Evolutionary conservation across 2,888 invertebrate species (phyloP), one percentile per base, ranked within the genome.

Genomic region (Aleiodes leptofemur): DNA sequence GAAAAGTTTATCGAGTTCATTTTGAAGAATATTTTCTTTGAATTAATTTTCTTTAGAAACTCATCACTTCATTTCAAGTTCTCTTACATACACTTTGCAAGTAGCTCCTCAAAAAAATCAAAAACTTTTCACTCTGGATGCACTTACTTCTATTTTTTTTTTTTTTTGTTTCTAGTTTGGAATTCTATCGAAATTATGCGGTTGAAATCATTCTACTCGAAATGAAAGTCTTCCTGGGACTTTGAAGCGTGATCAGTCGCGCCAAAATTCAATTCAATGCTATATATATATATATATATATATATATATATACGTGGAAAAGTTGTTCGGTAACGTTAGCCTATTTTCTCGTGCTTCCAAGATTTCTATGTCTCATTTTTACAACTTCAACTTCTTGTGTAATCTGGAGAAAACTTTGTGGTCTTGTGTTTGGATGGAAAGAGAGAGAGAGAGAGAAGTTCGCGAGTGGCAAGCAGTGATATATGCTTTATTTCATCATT

Each of bases 141-240:
- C 23, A 23, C 23, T 14, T 9, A 64, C 43, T 64, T 34, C 16
- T 43, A 11, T 29, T 23, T 23, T 43, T 38, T 23, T 13, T 64
- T 64, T 43, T 64, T 48, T 43, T 64, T 38, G 43, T 23, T 23
- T 61, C 61, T 61, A 14, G 64, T 64, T 48, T 48, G 2, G 48
- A 34, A 64, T 64, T 69, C 69, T 56, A 56, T 43, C 43, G 53
- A 55, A 55, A 69, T 69, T 56, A 69, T 69, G 69, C 68, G 68
- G 68, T 34, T 69, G 56, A 14, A 69, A 56, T 69, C 55, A 55
- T 53, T 38, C 51, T 69, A 53, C 53, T 69, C 23, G 29, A 50
- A 51, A 50, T 69, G 16, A 43, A 34, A 38, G 34, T 53, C 34
- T 9, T 38, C 43, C 31, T 38, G 9, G 11, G 53, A 69, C 38